phyloP scores from a whole-genome alignment of 2,888 invertebrate genomes.

The Pyrocoelia pectoralis region DNA sequence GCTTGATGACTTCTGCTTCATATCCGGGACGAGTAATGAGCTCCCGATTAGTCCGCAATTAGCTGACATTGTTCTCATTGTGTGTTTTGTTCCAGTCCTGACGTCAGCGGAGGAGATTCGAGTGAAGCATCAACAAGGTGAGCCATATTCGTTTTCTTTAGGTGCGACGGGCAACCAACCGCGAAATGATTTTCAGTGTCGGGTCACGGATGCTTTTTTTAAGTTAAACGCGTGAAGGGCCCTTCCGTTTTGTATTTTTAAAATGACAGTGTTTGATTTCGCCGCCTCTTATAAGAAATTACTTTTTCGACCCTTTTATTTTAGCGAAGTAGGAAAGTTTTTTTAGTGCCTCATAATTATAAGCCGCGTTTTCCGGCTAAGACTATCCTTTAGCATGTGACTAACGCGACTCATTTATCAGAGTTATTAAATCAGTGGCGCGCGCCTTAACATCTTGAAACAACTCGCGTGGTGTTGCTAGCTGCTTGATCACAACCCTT shows the following conservation, averaged over 20 bases:
- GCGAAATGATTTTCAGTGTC: constrained; percentile 24
- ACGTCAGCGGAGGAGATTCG: constrained; percentile 47
- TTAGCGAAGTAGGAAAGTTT: constrained; percentile 39
- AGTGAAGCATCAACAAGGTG: constrained; percentile 47
- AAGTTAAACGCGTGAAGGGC: background rate
- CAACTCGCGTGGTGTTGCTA: constrained; percentile 23
- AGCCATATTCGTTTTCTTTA: constrained; percentile 36
- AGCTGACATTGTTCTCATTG: constrained; percentile 47
- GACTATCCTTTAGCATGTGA: constrained; percentile 26
- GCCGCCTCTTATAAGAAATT: constrained; percentile 19
- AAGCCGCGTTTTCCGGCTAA: constrained; percentile 48
- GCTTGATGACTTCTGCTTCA: constrained; percentile 27
- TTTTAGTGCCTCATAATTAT: constrained; percentile 51
- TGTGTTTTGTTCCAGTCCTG: constrained; percentile 52
- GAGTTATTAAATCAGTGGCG: constrained; percentile 43
- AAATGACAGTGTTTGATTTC: constrained; percentile 25
- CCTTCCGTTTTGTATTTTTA: constrained; percentile 16
- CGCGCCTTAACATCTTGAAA: constrained; percentile 23
- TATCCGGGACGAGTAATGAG: constrained; percentile 38
- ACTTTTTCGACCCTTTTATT: constrained; percentile 25
- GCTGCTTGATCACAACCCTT: constrained; percentile 36
- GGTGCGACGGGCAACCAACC: constrained; percentile 17
- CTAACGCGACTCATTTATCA: constrained; percentile 37
- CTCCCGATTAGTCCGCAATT: constrained; percentile 45
- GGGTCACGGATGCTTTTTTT: constrained; percentile 1